phyloP scores from a whole-genome alignment of 2,113 vertebrate species.

The Potamarius usumacintae region DNA sequence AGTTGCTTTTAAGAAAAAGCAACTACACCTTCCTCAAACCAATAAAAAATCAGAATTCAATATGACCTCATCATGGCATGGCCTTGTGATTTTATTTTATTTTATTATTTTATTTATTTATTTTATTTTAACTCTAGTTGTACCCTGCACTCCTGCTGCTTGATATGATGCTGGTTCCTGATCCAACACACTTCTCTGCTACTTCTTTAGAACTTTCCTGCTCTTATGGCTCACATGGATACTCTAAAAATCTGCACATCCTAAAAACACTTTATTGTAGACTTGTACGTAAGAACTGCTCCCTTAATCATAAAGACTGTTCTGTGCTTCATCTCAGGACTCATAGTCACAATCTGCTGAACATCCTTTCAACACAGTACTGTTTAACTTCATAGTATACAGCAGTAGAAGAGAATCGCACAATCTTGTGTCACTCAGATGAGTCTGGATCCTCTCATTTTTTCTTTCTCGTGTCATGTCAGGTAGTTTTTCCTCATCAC shows the following conservation, averaged over 20 bases:
- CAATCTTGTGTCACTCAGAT: background rate
- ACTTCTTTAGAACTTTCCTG: background rate
- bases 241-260: background rate
- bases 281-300: background rate
- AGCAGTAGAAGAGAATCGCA: background rate
- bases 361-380: background rate
- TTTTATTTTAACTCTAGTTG: no score
- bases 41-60: no score
- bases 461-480: background rate
- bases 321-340: background rate
- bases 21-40: background rate
- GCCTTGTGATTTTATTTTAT: no score
- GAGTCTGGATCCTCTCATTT: background rate
- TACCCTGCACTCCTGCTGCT: background rate
- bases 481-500: background rate
- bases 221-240: background rate
- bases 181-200: background rate
- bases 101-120: no score
- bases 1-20: background rate
- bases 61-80: no score
- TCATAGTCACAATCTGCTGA: background rate
- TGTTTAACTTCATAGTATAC: conserved; percentile 1
- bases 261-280: background rate
- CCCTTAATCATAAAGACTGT: background rate
- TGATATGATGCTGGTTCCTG: background rate